Conservation (phyloP, 2,113 vertebrate species). For the Rhagologus leucostigma region DNA sequence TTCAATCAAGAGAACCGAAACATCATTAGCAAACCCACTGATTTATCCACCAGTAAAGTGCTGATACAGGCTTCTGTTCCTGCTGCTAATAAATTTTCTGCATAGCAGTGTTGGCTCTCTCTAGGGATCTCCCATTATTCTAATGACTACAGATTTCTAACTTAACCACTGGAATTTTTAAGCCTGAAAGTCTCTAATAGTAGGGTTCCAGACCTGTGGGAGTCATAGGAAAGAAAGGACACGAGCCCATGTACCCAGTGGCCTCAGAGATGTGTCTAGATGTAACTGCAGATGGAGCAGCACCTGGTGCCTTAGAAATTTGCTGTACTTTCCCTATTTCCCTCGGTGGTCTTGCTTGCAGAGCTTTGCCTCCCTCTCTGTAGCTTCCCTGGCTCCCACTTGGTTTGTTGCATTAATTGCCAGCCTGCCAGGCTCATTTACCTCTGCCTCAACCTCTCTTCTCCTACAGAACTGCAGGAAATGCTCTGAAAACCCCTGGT, state of each 20-base stretch:
- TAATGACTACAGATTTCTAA: background rate
- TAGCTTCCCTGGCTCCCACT: background rate
- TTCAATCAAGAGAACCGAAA: constrained; percentile 55
- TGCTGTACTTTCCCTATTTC: background rate
- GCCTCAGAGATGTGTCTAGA: background rate
- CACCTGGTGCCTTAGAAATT: background rate
- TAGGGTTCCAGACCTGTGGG: background rate
- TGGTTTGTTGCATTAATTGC: background rate
- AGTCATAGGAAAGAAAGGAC: background rate
- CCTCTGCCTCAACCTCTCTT: background rate
- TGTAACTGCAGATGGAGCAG: background rate
- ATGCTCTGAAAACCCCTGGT: background rate
- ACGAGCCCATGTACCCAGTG: background rate
- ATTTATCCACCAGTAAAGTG: constrained; percentile 47
- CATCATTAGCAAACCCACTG: constrained; percentile 50
- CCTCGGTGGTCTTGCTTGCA: background rate
- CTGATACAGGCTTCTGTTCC: constrained; percentile 43
- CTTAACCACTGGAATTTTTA: background rate
- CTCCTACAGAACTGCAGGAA: background rate
- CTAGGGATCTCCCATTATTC: constrained; percentile 21
- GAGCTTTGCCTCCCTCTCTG: background rate
- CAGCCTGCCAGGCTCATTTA: background rate
- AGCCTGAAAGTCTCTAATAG: background rate
- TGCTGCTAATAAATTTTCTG: constrained; percentile 45
- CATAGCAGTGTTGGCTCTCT: background rate